Percentiles rank a stretch among this genome's conserved stretches.
Evolutionary conservation across 2,797 vertebrate genomes (phyloP).

Genomic region (Falco berigora): DNA sequence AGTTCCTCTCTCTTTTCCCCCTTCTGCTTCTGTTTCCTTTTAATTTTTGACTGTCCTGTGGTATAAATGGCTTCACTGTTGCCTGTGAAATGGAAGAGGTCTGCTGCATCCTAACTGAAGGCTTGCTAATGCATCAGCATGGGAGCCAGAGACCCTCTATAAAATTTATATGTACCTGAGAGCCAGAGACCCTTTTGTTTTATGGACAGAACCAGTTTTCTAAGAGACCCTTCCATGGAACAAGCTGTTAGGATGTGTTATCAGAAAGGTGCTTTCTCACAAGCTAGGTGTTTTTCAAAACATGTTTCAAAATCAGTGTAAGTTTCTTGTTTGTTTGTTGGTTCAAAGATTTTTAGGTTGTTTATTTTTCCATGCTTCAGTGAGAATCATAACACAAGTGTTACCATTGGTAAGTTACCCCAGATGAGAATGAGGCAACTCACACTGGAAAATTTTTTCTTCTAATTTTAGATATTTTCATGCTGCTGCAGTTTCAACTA

Average conservation of each 20-base stretch:
- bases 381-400: not conserved
- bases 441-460: not conserved
- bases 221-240: not conserved
- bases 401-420: not conserved
- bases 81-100: not conserved
- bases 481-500: not conserved
- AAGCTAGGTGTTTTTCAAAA: not conserved
- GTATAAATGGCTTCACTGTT: not conserved
- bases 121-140: not conserved
- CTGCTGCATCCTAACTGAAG: not conserved
- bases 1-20: not conserved
- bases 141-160: not conserved
- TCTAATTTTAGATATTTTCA: not conserved
- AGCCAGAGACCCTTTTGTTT: not conserved
- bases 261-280: not conserved
- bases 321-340: not conserved
- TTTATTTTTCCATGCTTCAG: not conserved
- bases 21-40: not conserved
- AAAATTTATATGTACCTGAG: not conserved
- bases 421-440: not conserved
- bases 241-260: not conserved
- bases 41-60: not conserved
- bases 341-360: not conserved
- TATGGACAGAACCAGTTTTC: not conserved
- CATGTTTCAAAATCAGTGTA: not conserved